Percentiles rank a stretch among this genome's conserved stretches.
Conservation (phyloP, 2,797 vertebrate species). For the Ctenosaura bakeri region DNA sequence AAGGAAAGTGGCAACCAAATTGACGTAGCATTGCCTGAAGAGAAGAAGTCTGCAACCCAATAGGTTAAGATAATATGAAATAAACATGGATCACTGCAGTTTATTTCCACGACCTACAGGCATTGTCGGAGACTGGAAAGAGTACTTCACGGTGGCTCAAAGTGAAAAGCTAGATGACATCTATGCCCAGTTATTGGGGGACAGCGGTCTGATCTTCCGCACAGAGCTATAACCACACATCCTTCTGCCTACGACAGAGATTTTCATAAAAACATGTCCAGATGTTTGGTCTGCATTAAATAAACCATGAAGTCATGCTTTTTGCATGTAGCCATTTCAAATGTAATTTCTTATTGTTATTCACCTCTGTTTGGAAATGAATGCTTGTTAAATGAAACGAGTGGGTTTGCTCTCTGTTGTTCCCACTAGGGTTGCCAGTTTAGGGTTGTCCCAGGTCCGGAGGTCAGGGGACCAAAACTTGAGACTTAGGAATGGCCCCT, state of each 20-base stretch:
- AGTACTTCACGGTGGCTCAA: conserved; percentile 53
- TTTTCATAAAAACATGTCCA: background rate
- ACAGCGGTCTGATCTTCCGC: conserved; percentile 30
- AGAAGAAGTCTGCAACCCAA: no score
- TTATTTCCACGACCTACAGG: background rate
- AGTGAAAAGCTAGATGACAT: conserved; percentile 42
- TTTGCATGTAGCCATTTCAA: background rate
- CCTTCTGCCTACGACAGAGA: background rate
- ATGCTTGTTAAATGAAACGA: background rate
- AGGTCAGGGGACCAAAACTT: no score
- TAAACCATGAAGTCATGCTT: background rate
- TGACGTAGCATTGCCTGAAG: background rate
- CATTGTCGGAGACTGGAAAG: conserved; percentile 55
- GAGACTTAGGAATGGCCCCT: no score
- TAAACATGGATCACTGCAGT: background rate
- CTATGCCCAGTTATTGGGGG: conserved; percentile 35
- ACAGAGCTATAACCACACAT: conserved; percentile 13
- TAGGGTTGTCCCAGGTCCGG: no score
- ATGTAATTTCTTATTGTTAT: background rate
- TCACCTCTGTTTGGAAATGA: background rate
- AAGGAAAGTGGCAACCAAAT: background rate
- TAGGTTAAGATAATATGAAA: background rate
- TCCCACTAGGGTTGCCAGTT: no score
- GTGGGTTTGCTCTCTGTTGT: background rate
- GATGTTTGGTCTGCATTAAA: background rate